phyloP scores from a whole-genome alignment of 2,888 invertebrate genomes.

The Limnephilus auricula region DNA sequence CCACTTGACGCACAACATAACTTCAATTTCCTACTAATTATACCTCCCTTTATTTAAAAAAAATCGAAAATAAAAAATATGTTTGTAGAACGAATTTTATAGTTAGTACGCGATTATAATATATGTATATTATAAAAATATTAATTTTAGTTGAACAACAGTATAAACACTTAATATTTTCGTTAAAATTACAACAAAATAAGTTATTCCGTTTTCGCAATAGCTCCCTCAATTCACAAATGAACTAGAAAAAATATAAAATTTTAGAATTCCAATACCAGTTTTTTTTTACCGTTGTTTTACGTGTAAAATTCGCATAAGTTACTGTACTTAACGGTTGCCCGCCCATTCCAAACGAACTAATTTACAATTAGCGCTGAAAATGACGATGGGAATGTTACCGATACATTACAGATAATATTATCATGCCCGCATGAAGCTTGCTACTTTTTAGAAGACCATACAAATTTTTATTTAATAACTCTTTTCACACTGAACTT shows the following conservation, averaged over 20 bases:
- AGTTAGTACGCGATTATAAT: too few relatives aligned
- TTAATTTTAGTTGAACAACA: too few relatives aligned
- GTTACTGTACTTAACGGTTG: neutral
- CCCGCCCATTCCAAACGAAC: constrained; percentile 7
- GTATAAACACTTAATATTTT: neutral
- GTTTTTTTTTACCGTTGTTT: neutral
- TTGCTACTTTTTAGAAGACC: neutral
- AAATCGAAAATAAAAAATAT: too few relatives aligned
- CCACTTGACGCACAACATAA: too few relatives aligned
- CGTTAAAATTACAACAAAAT: neutral
- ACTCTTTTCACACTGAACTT: neutral
- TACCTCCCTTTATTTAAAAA: too few relatives aligned
- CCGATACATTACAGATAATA: neutral
- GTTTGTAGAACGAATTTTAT: too few relatives aligned
- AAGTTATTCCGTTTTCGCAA: neutral
- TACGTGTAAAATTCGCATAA: neutral
- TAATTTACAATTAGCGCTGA: neutral
- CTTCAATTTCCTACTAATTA: too few relatives aligned
- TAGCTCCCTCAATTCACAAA: neutral
- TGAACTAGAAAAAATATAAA: neutral
- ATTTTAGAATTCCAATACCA: neutral
- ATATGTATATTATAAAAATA: too few relatives aligned
- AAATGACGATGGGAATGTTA: constrained; percentile 2
- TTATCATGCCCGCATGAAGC: neutral
- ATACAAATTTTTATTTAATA: neutral